A percentile compares a stretch with the other conserved stretches of the same genome.
Evolutionary conservation across 1,140 invertebrate species (phyloP).

Genomic region (Drosophila nigrodunni): DNA sequence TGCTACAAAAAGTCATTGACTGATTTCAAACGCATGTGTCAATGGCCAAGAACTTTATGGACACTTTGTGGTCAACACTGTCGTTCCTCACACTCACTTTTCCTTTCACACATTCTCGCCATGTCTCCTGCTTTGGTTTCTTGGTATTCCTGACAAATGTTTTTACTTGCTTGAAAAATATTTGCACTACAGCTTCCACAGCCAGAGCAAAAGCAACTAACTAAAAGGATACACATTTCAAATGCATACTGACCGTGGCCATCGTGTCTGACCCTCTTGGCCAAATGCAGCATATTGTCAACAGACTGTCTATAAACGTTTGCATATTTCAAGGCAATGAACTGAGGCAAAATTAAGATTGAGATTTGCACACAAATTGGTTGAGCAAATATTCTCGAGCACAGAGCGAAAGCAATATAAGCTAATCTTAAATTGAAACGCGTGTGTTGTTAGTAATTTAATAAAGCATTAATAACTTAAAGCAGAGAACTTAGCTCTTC

Average conservation of each 20-base stretch:
- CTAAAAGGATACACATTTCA: slow-evolving; percentile 30
- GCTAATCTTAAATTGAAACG: no score
- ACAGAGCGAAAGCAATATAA: background rate
- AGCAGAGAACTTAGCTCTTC: no score
- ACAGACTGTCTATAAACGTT: slow-evolving; percentile 47
- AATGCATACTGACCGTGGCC: slow-evolving; percentile 50
- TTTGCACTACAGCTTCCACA: slow-evolving; percentile 36
- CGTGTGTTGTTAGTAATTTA: no score
- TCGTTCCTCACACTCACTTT: slow-evolving; percentile 8
- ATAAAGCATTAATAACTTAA: no score
- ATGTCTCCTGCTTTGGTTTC: slow-evolving; percentile 14
- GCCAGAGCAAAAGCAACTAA: slow-evolving; percentile 15
- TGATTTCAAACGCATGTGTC: slow-evolving; percentile 47
- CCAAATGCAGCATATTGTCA: slow-evolving; percentile 63
- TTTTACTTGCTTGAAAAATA: slow-evolving; percentile 70
- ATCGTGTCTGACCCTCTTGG: slow-evolving; percentile 27
- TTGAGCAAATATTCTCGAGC: slow-evolving; percentile 10
- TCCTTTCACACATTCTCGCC: slow-evolving; percentile 6
- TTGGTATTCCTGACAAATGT: slow-evolving; percentile 63
- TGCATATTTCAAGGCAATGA: slow-evolving; percentile 56
- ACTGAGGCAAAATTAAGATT: slow-evolving; percentile 51
- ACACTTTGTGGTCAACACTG: slow-evolving; percentile 52
- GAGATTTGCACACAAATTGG: slow-evolving; percentile 53
- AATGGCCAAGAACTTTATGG: slow-evolving; percentile 65
- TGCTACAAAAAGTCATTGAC: slow-evolving; percentile 21